Percentiles rank a stretch among this genome's conserved stretches.
Conservation (phyloP, 1,140 invertebrate species). For the Wiebesia pumilae region DNA sequence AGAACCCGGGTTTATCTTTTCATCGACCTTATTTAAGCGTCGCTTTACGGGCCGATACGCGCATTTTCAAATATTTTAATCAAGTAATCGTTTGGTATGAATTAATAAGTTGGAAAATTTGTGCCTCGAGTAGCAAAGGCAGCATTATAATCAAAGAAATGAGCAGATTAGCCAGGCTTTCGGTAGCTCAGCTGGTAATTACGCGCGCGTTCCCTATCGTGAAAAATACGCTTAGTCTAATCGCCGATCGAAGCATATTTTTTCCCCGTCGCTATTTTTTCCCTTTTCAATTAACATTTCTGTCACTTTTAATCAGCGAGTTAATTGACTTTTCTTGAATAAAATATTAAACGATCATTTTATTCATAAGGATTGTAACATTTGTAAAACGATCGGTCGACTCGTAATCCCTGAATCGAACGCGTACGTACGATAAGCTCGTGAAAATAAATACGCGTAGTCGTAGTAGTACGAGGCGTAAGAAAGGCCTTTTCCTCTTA, state of each 20-base stretch:
- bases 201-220: background rate
- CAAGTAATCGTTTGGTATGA: background rate
- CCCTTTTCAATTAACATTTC: background rate
- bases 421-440: background rate
- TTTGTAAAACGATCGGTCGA: background rate
- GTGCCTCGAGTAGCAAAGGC: background rate
- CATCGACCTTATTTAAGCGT: background rate
- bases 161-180: background rate
- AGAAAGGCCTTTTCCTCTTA: background rate
- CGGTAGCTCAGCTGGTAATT: background rate
- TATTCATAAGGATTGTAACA: background rate
- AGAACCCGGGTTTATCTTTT: background rate
- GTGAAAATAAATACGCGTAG: slow-evolving; percentile 9
- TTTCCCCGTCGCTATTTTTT: background rate
- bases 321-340: background rate
- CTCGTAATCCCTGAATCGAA: background rate
- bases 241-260: background rate
- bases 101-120: background rate
- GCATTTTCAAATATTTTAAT: slow-evolving; percentile 5
- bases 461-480: background rate
- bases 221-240: background rate
- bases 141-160: background rate
- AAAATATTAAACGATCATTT: background rate
- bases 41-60: background rate
- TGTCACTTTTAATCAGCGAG: background rate